Conservation (phyloP, 1,140 invertebrate species). For the Musca domestica region DNA sequence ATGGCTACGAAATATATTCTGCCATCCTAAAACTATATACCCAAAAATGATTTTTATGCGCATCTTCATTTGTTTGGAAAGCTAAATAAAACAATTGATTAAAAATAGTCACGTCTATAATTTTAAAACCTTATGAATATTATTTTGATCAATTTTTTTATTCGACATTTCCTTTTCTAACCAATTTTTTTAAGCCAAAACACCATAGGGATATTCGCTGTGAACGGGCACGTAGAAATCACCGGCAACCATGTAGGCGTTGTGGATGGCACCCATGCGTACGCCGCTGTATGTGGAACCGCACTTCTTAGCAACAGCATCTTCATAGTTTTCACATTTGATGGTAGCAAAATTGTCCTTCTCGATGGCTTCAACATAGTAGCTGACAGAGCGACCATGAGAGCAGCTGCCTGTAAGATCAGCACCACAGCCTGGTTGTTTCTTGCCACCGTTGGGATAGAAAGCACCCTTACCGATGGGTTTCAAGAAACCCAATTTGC, state of each 20-base stretch:
- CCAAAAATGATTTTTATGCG: too few relatives aligned
- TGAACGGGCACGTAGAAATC: constrained; percentile 27
- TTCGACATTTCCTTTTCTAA: too few relatives aligned
- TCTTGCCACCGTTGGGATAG: constrained; percentile 57
- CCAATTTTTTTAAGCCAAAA: constrained; percentile 8
- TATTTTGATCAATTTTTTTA: too few relatives aligned
- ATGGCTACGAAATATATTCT: too few relatives aligned
- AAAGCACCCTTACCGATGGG: constrained; percentile 58
- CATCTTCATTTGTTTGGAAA: too few relatives aligned
- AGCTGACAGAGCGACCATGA: constrained; percentile 56
- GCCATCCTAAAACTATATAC: too few relatives aligned
- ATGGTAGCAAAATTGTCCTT: constrained; percentile 19
- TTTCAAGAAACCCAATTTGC: constrained; percentile 56
- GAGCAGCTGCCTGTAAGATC: constrained; percentile 44
- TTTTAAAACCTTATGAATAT: too few relatives aligned
- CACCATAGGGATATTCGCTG: constrained; percentile 23
- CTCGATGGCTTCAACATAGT: constrained; percentile 56
- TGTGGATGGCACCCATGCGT: constrained; percentile 23
- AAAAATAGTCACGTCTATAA: too few relatives aligned
- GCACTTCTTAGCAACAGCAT: constrained; percentile 22
- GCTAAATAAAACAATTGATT: too few relatives aligned
- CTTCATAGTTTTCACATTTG: constrained; percentile 24
- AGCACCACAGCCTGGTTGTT: constrained; percentile 57
- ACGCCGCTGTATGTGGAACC: constrained; percentile 28
- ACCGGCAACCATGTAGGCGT: constrained; percentile 22